Conservation (phyloP, 2,797 vertebrate species). For the Toxotes lorentzi region DNA sequence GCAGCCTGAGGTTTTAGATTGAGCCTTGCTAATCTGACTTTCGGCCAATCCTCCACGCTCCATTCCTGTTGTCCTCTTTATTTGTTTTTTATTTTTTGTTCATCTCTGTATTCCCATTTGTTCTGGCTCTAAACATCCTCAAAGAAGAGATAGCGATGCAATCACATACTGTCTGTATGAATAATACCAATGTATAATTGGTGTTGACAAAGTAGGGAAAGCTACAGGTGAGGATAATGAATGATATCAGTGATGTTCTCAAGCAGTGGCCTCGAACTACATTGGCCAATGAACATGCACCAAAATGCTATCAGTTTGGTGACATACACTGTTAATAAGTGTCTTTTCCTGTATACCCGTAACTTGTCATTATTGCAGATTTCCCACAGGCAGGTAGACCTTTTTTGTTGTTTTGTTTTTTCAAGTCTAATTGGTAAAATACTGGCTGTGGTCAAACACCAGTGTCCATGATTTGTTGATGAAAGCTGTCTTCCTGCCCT, state of each 20-base stretch:
- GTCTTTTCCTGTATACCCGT: not conserved
- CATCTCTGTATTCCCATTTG: not conserved
- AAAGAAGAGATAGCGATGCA: constrained; percentile 2
- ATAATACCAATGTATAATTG: constrained; percentile 15
- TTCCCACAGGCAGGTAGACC: not conserved
- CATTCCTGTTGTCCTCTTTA: not conserved
- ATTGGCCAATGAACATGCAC: not conserved
- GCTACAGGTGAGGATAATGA: not conserved
- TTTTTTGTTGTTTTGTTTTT: not conserved
- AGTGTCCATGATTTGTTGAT: not conserved
- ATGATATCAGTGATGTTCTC: constrained; percentile 21
- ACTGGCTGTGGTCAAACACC: not conserved
- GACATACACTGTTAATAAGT: not conserved
- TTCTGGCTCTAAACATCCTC: constrained; percentile 1
- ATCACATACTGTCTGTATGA: constrained; percentile 19
- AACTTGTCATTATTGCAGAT: constrained; percentile 1
- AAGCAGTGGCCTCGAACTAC: not conserved
- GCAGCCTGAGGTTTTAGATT: constrained; percentile 41
- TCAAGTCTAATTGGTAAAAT: not conserved
- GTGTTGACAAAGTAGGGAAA: constrained; percentile 28
- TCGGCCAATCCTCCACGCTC: constrained; percentile 1
- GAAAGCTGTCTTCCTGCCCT: constrained; percentile 10
- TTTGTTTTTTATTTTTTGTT: constrained; percentile 6
- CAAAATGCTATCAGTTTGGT: not conserved
- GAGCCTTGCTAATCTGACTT: constrained; percentile 9